phyloP scores from a whole-genome alignment of 2,113 vertebrate species.

The Garra rufa region DNA sequence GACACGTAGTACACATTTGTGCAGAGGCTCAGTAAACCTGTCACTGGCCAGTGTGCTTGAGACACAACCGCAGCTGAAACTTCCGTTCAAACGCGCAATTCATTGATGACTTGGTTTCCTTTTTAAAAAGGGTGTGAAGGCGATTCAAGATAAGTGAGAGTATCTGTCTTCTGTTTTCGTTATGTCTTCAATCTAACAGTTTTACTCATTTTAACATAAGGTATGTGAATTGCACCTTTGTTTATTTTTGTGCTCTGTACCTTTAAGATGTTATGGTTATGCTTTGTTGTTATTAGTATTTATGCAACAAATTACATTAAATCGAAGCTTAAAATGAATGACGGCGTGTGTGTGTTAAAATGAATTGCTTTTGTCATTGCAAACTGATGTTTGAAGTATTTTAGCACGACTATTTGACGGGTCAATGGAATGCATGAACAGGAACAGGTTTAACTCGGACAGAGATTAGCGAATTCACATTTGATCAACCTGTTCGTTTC shows the following conservation, averaged over 20 bases:
- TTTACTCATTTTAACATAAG: constrained; percentile 18
- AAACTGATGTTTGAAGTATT: not conserved
- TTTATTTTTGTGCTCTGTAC: not conserved
- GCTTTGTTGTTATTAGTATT: not conserved
- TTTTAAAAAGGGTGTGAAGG: not conserved
- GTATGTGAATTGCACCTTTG: not conserved
- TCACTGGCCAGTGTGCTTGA: constrained; percentile 16
- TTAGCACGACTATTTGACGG: not conserved
- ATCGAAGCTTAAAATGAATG: not conserved
- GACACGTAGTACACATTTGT: constrained; percentile 6
- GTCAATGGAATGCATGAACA: not conserved
- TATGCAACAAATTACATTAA: not conserved
- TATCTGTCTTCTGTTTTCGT: not conserved
- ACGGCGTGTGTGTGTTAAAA: not conserved
- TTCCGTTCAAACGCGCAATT: not conserved
- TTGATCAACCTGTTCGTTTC: not conserved
- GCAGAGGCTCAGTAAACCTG: constrained; percentile 5
- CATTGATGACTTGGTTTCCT: not conserved
- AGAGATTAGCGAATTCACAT: not conserved
- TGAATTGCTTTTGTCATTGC: not conserved
- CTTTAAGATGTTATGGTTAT: not conserved
- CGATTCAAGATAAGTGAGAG: constrained; percentile 6
- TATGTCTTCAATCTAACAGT: not conserved
- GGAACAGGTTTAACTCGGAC: not conserved
- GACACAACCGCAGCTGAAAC: constrained; percentile 19